phyloP scores from a whole-genome alignment of 1,140 invertebrate genomes.

The Eriosoma lanigerum region DNA sequence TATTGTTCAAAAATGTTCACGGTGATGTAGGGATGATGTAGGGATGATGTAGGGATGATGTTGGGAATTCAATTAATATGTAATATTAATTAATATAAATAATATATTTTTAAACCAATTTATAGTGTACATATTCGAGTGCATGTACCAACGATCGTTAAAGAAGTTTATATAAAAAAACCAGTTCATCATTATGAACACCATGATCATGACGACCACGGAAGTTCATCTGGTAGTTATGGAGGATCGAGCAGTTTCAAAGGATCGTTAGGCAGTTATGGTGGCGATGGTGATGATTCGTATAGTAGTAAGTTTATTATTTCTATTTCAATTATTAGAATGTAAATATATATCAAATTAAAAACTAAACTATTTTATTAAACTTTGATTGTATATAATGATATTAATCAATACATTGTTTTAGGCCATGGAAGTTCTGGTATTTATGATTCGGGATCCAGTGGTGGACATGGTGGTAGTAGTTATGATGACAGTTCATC shows the following conservation, averaged over 20 bases:
- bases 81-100: not conserved
- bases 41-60: too few relatives aligned
- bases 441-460: slow-evolving; percentile 50
- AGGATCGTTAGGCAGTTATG: slow-evolving; percentile 53
- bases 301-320: slow-evolving; percentile 43
- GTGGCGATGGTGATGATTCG: slow-evolving; percentile 53
- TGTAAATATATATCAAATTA: too few relatives aligned
- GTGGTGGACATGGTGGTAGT: not conserved
- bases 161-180: slow-evolving; percentile 57
- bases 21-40: too few relatives aligned
- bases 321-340: not conserved
- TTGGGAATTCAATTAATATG: too few relatives aligned
- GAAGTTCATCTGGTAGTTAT: slow-evolving; percentile 53
- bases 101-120: slow-evolving; percentile 18
- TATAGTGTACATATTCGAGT: slow-evolving; percentile 60
- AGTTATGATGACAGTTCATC: slow-evolving; percentile 1
- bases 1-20: too few relatives aligned
- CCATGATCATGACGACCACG: slow-evolving; percentile 55
- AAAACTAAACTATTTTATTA: too few relatives aligned
- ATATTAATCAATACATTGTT: slow-evolving; percentile 7
- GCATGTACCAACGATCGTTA: slow-evolving; percentile 57
- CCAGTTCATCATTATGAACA: slow-evolving; percentile 55
- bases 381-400: too few relatives aligned
- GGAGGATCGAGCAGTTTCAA: not conserved
- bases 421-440: slow-evolving; percentile 47